Base-by-base conservation (phyloP, 2,113 vertebrate species). In the Neodontobutis hainanensis region DNA sequence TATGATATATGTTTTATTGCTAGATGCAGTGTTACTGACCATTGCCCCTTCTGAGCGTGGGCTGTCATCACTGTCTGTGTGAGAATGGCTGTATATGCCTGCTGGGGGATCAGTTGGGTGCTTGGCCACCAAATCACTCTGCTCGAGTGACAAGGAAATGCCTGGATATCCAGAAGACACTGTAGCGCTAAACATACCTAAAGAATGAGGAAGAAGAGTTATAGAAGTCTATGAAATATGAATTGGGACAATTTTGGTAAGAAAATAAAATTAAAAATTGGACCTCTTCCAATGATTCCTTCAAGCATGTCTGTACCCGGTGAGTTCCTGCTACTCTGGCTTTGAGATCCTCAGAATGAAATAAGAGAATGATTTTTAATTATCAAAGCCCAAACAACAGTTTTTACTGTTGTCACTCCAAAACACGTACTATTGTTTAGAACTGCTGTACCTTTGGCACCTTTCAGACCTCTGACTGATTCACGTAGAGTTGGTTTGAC, bases 231-330 rank as follows among this genome's bases (percentile, higher is more conserved):
- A 27, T 27, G 19, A 27, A 27, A 27, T 27, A 27, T 27, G 19
- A 27, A 27, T 4, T 46, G n/a, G n/a, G 7, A 36, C 52, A 40
- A 40, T n/a, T 36, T 55, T n/a, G 36, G 52, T 55, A 4, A 36
- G 12, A 36, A 15, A 5, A 50, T 50, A 5, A 52, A 1, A 27
- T 10, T 32, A 55, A 44, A 16, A 10, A 45, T 86, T 85, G 75
- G 53, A 97, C 96, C 95, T 96, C 92, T 95, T 71, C 94, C 95
- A 80, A 95, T 78, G 70, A 96, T 80, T 48, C 94, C 95, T 65
- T 95, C 95, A 63, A 93, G 59, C 57, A 93, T 85, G 14, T 85
- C 85, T 53, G 83, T 81, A 11, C 82, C 85, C 38, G 91, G 77
- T 45, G 81, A 71, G 57, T 73, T 78, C 55, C 91, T 91, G 57